Evolutionary conservation across 2,888 invertebrate species (phyloP).

Genomic region (Aradus depressus): DNA sequence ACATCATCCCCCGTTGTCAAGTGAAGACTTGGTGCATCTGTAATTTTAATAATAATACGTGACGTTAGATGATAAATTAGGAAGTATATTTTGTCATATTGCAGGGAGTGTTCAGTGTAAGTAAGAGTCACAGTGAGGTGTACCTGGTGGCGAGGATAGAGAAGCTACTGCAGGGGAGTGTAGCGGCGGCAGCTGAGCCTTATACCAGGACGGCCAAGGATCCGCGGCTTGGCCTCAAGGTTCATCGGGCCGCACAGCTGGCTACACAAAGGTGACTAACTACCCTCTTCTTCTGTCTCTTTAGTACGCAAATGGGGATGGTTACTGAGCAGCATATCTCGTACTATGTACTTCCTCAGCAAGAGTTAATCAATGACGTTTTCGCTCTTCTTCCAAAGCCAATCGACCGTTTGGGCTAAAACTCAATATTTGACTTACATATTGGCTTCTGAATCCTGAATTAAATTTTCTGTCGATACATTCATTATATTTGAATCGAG

Average conservation of each 20-base stretch:
- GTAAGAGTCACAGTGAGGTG: slow-evolving; percentile 79
- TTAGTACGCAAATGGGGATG: no score
- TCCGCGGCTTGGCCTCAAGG: slow-evolving; percentile 63
- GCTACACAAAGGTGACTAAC: slow-evolving; percentile 64
- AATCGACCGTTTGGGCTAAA: no score
- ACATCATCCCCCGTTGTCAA: neutral
- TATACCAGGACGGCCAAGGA: slow-evolving; percentile 74
- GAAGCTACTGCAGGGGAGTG: slow-evolving; percentile 82
- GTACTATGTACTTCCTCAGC: no score
- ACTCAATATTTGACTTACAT: no score
- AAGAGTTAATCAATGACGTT: no score
- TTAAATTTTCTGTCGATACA: no score
- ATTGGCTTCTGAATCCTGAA: no score
- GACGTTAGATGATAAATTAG: neutral
- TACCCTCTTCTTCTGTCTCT: no score
- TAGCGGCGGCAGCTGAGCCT: slow-evolving; percentile 73
- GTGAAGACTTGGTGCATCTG: no score
- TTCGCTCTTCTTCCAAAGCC: no score
- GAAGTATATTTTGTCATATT: slow-evolving; percentile 28
- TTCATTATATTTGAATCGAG: no score
- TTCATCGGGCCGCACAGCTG: slow-evolving; percentile 66
- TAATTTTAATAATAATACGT: neutral
- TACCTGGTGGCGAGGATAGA: slow-evolving; percentile 88
- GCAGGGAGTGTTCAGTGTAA: slow-evolving; percentile 79
- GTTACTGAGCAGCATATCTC: no score